Percentiles rank a stretch among this genome's conserved stretches.
Evolutionary conservation across 2,888 invertebrate genomes (phyloP).

Genomic region (Aspidapion aeneum): DNA sequence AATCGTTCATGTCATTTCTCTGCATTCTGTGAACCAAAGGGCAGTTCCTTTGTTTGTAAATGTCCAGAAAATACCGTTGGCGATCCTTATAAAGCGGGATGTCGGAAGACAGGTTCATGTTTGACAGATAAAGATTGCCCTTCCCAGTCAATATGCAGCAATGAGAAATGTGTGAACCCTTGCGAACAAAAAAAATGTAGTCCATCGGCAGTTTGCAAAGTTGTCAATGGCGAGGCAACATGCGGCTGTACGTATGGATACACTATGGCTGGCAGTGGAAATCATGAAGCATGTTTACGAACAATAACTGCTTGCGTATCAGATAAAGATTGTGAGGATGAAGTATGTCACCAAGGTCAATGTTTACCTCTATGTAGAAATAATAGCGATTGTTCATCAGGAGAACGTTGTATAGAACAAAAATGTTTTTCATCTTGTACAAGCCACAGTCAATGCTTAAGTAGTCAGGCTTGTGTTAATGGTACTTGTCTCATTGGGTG

Average conservation of each 20-base stretch:
- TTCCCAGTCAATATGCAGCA: slow-evolving; percentile 65
- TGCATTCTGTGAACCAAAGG: slow-evolving; percentile 68
- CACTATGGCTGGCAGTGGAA: slow-evolving; percentile 60
- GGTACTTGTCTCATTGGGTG: slow-evolving; percentile 83
- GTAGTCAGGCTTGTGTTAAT: slow-evolving; percentile 74
- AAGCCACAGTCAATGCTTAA: slow-evolving; percentile 76
- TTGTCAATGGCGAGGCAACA: slow-evolving; percentile 71
- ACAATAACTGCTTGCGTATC: slow-evolving; percentile 60
- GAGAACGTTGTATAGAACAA: slow-evolving; percentile 75
- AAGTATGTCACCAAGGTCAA: slow-evolving; percentile 77
- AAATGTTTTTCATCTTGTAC: slow-evolving; percentile 78
- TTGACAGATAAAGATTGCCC: slow-evolving; percentile 72
- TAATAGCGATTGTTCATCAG: slow-evolving; percentile 71
- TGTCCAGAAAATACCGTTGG: slow-evolving; percentile 76
- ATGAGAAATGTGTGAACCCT: slow-evolving; percentile 72
- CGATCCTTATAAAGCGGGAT: slow-evolving; percentile 73
- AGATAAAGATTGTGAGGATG: slow-evolving; percentile 75
- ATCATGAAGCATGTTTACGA: slow-evolving; percentile 70
- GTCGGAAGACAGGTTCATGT: slow-evolving; percentile 74
- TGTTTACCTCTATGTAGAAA: slow-evolving; percentile 79
- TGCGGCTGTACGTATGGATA: slow-evolving; percentile 78
- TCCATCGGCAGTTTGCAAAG: slow-evolving; percentile 74
- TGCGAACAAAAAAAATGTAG: slow-evolving; percentile 77
- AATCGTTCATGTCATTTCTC: slow-evolving; percentile 78
- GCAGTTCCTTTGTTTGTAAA: slow-evolving; percentile 68